Conservation (phyloP, 2,113 vertebrate species). For the Micronycteris hirsuta region DNA sequence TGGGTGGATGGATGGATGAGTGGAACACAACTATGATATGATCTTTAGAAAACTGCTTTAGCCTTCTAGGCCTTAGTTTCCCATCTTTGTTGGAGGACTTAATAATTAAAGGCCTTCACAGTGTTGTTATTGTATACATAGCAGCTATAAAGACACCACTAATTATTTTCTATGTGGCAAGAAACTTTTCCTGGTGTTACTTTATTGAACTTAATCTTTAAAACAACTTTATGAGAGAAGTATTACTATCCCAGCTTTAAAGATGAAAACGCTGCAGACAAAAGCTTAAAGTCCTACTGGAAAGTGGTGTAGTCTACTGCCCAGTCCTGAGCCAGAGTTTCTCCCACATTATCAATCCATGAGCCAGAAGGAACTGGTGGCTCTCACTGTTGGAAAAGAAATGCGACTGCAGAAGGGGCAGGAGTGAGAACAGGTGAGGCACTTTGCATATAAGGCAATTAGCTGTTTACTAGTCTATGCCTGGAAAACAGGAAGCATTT, state of each 20-base stretch:
- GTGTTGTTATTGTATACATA: not conserved
- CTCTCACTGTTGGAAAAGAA: not conserved
- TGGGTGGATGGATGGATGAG: not conserved
- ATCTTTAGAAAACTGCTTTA: not conserved
- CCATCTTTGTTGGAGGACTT: not conserved
- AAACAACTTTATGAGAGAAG: not conserved
- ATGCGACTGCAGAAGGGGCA: not conserved
- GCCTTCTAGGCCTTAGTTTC: not conserved
- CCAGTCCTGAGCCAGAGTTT: not conserved
- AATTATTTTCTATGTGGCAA: not conserved
- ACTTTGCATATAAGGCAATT: not conserved
- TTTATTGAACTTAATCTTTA: not conserved
- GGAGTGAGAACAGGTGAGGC: not conserved
- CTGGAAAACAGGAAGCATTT: conserved; percentile 7
- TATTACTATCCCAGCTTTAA: not conserved
- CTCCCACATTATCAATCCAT: not conserved
- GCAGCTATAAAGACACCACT: not conserved
- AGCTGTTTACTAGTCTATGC: not conserved
- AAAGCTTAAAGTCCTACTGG: not conserved
- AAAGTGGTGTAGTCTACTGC: fast-evolving
- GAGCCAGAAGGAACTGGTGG: not conserved
- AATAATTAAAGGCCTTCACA: not conserved
- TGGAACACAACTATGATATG: not conserved
- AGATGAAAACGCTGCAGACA: not conserved
- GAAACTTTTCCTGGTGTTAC: not conserved